Evolutionary conservation across 2,113 vertebrate genomes (phyloP).

Genomic region (Pelecanoides urinatrix): DNA sequence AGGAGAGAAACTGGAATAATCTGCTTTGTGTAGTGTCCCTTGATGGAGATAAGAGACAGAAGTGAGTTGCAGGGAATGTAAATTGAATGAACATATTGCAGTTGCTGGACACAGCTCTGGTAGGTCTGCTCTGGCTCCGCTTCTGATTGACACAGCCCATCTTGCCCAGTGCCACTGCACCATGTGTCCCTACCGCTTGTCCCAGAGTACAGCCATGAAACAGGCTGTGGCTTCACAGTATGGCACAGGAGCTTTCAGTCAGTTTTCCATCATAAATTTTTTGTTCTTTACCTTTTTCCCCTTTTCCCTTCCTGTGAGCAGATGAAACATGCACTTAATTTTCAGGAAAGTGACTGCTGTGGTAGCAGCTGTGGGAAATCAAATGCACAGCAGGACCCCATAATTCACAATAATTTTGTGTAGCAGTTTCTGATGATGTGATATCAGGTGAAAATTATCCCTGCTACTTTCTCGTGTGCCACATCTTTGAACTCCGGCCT

Average conservation of each 20-base stretch:
- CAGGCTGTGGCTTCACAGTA: background rate
- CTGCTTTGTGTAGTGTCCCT: background rate
- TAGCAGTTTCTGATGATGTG: conserved; percentile 65
- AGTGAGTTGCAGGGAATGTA: background rate
- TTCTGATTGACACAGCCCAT: background rate
- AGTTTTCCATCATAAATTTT: background rate
- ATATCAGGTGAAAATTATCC: conserved; percentile 67
- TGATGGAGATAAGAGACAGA: background rate
- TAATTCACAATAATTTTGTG: conserved; percentile 75
- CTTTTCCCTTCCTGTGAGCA: conserved; percentile 29
- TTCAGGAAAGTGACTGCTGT: conserved; percentile 73
- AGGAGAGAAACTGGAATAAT: background rate
- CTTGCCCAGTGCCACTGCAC: background rate
- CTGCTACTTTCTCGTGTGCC: conserved; percentile 12
- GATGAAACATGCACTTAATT: conserved; percentile 77
- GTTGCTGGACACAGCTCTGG: background rate
- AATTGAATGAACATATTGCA: background rate
- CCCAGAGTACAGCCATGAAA: background rate
- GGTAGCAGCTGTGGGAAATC: conserved; percentile 74
- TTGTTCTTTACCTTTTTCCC: conserved; percentile 19
- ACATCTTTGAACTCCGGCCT: conserved; percentile 48
- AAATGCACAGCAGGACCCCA: conserved; percentile 72
- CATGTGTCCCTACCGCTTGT: background rate
- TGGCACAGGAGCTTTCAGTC: background rate
- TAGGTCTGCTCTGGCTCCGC: background rate